These are phyloP conservation scores for Ornithoptera priamus DNA, from an alignment of 2,888 invertebrate genomes.

Conservation along the genomic window DNA sequence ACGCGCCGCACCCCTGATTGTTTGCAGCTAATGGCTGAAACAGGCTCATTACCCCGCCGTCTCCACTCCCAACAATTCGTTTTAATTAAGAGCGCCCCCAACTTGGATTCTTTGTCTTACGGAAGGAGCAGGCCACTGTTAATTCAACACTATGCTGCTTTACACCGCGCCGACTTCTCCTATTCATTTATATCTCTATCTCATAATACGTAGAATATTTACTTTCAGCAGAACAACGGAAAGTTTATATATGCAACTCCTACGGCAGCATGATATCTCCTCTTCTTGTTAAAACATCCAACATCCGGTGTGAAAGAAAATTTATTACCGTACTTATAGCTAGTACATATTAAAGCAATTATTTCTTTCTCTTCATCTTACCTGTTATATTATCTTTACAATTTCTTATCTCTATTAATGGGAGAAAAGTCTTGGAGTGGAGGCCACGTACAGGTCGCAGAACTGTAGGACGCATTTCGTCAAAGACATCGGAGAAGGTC, in stretches of 20 bases:
- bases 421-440: too few species aligned
- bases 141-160: constrained; percentile 6
- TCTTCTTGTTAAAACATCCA: too few species aligned
- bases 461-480: too few species aligned
- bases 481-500: too few species aligned
- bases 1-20: constrained; percentile 5
- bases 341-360: too few species aligned
- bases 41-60: constrained; percentile 44
- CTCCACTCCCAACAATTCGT: constrained; percentile 43
- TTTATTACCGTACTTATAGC: too few species aligned
- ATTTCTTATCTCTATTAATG: too few species aligned
- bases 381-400: too few species aligned
- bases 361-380: too few species aligned
- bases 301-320: too few species aligned
- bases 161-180: neutral
- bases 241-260: neutral
- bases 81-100: constrained; percentile 50
- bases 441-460: too few species aligned
- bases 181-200: neutral
- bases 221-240: neutral
- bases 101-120: constrained; percentile 34
- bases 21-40: constrained; percentile 41
- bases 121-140: constrained; percentile 1
- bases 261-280: too few species aligned
- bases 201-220: neutral